A percentile compares a stretch with the other conserved stretches of the same genome.
Evolutionary conservation across 2,888 invertebrate species (phyloP).

Genomic region (Callosobruchus maculatus): DNA sequence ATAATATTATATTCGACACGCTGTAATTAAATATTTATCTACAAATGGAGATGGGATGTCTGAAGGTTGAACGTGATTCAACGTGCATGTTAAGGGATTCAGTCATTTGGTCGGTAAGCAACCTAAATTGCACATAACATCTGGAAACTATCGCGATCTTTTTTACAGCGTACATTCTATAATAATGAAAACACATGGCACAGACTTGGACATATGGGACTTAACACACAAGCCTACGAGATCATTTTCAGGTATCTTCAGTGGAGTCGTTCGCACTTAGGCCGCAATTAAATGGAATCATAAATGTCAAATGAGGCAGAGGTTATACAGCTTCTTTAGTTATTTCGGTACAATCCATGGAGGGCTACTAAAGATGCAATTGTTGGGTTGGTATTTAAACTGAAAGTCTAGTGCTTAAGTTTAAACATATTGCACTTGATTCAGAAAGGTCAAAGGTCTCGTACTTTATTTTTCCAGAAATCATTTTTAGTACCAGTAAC

Average conservation of each 20-base stretch:
- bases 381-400: too few relatives aligned
- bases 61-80: too few relatives aligned
- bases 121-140: not conserved
- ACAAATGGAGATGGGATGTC: too few relatives aligned
- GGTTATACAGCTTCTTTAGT: not conserved
- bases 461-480: too few relatives aligned
- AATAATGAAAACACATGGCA: slow-evolving; percentile 18
- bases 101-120: not conserved
- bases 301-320: not conserved
- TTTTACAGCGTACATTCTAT: not conserved
- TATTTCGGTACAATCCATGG: too few relatives aligned
- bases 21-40: too few relatives aligned
- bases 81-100: not conserved
- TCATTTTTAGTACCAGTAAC: too few relatives aligned
- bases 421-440: too few relatives aligned
- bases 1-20: too few relatives aligned
- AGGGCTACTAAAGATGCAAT: too few relatives aligned
- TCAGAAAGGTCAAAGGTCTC: too few relatives aligned
- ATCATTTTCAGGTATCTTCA: slow-evolving; percentile 28
- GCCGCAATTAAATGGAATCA: slow-evolving; percentile 1
- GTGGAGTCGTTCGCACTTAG: slow-evolving; percentile 5
- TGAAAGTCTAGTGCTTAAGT: too few relatives aligned
- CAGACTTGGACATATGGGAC: slow-evolving; percentile 16
- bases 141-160: not conserved
- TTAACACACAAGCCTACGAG: slow-evolving; percentile 11